phyloP scores from a whole-genome alignment of 2,113 vertebrate genomes.

The Scopus umbretta region DNA sequence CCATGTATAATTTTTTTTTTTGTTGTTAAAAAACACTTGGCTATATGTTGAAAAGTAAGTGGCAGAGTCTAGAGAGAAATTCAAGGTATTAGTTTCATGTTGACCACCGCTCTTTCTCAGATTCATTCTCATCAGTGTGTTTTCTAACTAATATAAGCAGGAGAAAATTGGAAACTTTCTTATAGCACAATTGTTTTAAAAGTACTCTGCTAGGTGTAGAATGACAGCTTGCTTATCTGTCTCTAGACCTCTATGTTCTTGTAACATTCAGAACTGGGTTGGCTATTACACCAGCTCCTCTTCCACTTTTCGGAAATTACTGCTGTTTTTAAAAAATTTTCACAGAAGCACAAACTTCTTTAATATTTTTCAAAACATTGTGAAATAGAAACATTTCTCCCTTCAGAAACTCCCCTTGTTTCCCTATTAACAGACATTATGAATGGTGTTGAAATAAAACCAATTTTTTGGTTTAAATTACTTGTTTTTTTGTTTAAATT shows the following conservation, averaged over 20 bases:
- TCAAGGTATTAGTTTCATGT: not conserved
- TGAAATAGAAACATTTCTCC: not conserved
- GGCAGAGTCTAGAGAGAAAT: not conserved
- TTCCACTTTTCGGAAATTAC: not conserved
- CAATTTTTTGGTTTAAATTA: too few relatives aligned
- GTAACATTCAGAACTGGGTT: not conserved
- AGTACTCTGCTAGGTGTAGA: not conserved
- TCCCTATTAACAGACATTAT: not conserved
- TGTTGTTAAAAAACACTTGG: not conserved
- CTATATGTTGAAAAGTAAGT: not conserved
- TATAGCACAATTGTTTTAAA: not conserved
- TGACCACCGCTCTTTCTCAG: not conserved
- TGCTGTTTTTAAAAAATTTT: not conserved
- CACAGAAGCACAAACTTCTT: not conserved
- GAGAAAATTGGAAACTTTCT: not conserved
- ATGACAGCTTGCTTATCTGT: not conserved
- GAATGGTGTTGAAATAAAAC: too few relatives aligned
- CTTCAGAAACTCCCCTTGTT: not conserved
- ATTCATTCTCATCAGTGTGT: not conserved
- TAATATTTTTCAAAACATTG: not conserved
- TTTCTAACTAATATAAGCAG: not conserved
- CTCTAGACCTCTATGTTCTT: not conserved
- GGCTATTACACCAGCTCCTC: not conserved
- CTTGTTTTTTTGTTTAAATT: too few relatives aligned
- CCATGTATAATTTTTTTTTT: not conserved